Evolutionary conservation across 2,888 invertebrate genomes (phyloP), one percentile per base, ranked within the genome.

Genomic region (Lymantria dispar): DNA sequence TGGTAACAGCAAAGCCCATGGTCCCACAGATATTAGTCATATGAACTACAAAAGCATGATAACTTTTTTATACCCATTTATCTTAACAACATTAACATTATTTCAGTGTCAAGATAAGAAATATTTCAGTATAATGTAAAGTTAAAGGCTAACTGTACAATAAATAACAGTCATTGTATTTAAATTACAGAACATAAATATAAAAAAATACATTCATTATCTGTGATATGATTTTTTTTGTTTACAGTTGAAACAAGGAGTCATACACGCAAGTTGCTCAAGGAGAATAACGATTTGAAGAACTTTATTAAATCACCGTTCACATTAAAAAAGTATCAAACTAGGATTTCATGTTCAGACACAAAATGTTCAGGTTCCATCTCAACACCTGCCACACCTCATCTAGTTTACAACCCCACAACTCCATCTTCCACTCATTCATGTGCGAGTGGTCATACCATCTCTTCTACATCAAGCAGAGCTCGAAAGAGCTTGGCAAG

Each of bases 271-370:
- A 83, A 78, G 50, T 64, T 83, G 41, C 69, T 87, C 1, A 83
- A 78, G 56, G 86, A 88, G 55, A 77, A 64, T 38, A 72, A 82
- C 48, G 87, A 87, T 60, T 66, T 89, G 54, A 90, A 90, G 64
- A 87, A 85, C 58, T 91, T 91, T 47, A 87, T 91, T 30, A 90
- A 89, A 54, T 91, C 91, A 1, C 91, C 91, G 0, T 88, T 90
- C 50, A 89, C 89, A 11, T 68, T 92, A n/a, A 87, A 83, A 37
- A 90, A 90, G 62, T 91, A 87, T 62, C 88, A 87, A 55, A 85
- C 84, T 0, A 70, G 83, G 31, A 82, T 84, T 50, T 78, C 82
- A 0, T 77, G 78, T 37, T 71, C 80, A 0, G 86, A 85, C 5
- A 46, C 72, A 54, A 84, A 73, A 77, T 82, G 78, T 54, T 68